Evolutionary conservation across 1,140 invertebrate genomes (phyloP).

Genomic region (Brachionus plicatilis): DNA sequence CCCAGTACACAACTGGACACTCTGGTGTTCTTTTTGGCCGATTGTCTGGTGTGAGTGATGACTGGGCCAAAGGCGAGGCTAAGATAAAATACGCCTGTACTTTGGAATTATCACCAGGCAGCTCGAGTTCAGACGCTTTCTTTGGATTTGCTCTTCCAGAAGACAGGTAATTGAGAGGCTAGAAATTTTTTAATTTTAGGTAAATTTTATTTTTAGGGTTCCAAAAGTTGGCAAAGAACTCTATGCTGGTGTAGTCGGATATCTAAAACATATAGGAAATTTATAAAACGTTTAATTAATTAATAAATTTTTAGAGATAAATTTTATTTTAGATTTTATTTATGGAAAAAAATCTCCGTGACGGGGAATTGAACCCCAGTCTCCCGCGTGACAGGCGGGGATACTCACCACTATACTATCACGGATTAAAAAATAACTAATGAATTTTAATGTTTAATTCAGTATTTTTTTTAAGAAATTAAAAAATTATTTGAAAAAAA

Average conservation of each 20-base stretch:
- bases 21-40: conserved; percentile 19
- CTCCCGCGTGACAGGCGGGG: no score
- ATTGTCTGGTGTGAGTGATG: conserved; percentile 45
- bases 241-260: conserved; percentile 15
- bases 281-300: not conserved
- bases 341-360: not conserved
- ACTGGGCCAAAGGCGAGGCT: conserved; percentile 49
- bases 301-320: not conserved
- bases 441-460: no score
- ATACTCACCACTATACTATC: not conserved
- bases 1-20: conserved; percentile 17
- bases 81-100: conserved; percentile 56
- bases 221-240: conserved; percentile 25
- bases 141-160: conserved; percentile 28
- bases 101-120: conserved; percentile 48
- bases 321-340: not conserved
- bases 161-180: not conserved
- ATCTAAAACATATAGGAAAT: not conserved
- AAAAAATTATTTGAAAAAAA: not conserved
- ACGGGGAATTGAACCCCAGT: not conserved
- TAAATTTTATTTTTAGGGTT: not conserved
- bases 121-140: not conserved
- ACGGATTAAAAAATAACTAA: not conserved
- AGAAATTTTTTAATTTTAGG: not conserved
- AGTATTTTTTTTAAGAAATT: no score